Evolutionary conservation across 2,797 vertebrate species (phyloP), one percentile per base, ranked within the genome.

Genomic region (Merluccius polli): DNA sequence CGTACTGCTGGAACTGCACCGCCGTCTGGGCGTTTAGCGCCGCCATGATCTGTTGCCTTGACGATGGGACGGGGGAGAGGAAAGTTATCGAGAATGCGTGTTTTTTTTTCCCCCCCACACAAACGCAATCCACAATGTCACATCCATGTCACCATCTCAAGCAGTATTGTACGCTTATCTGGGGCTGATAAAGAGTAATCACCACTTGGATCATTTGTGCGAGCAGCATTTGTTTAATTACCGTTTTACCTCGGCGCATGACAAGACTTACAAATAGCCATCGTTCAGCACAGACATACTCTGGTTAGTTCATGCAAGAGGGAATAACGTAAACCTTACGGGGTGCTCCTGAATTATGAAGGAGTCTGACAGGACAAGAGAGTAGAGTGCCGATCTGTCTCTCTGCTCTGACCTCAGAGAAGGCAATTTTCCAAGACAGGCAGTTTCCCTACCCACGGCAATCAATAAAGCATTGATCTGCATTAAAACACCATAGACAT

Each of bases 1-100:
- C 98, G 0, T 99, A 99, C 90, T 99, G 98, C 87, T 99, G 98
- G 92, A 99, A 99, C 94, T 99, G 98, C 84, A 98, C 95, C 0
- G 96, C 97, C 0, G 98, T 99, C 93, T 99, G 98, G 0, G 97
- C 97, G 84, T 99, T 99, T 82, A 99, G 82, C 0, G 98, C 98
- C 27, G 98, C 97, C 98, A 99, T 99, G 83, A 99, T 99, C 93
- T 99, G 98, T 86, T 98, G 98, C 91, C 98, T 99, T 16, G 16
- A 16, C 41, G 27, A 83, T 21, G n/a, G 11, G 2, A 74, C 31
- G 7, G 75, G 10, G 10, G 32, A 16, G 11, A 4, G 44, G 5
- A 11, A 21, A 71, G n/a, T 41, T 52, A 52, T 73, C n/a, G 68
- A 79, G 73, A 65, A 82, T n/a, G 44, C 31, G 16, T 1, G 44